phyloP scores from a whole-genome alignment of 2,797 vertebrate genomes.

The Enteromius viviparus region DNA sequence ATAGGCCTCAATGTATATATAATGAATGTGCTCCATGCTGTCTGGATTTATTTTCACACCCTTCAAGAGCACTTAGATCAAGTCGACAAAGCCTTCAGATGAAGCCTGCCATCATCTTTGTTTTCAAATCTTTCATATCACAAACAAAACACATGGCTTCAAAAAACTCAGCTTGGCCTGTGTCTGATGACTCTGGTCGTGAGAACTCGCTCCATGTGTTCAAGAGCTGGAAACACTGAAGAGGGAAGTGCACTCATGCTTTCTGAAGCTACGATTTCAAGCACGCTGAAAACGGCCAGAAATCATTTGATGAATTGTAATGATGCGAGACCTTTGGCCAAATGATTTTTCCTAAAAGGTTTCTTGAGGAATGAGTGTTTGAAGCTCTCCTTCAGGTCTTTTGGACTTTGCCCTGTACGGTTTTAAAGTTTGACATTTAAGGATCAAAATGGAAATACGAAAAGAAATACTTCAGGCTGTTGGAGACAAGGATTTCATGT shows the following conservation, averaged over 20 bases:
- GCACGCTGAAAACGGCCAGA: neutral
- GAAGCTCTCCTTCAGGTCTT: conserved; percentile 15
- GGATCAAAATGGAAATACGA: neutral
- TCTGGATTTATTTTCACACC: conserved; percentile 56
- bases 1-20: conserved; percentile 48
- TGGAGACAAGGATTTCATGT: neutral
- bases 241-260: conserved; percentile 3
- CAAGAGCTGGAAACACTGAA: conserved; percentile 23
- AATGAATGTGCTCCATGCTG: conserved; percentile 36
- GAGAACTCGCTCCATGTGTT: conserved; percentile 22
- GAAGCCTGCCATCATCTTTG: conserved; percentile 39
- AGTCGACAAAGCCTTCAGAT: conserved; percentile 26
- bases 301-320: conserved; percentile 28
- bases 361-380: conserved; percentile 18
- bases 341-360: conserved; percentile 20
- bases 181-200: conserved; percentile 8
- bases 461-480: neutral
- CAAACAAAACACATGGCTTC: conserved; percentile 30
- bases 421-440: neutral
- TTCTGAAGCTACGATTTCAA: neutral
- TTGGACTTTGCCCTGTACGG: conserved; percentile 2
- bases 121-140: conserved; percentile 40
- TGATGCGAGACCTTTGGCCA: conserved; percentile 31
- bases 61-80: conserved; percentile 50
- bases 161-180: conserved; percentile 7